Conservation (phyloP, 2,113 vertebrate species). For the Etia nguti region DNA sequence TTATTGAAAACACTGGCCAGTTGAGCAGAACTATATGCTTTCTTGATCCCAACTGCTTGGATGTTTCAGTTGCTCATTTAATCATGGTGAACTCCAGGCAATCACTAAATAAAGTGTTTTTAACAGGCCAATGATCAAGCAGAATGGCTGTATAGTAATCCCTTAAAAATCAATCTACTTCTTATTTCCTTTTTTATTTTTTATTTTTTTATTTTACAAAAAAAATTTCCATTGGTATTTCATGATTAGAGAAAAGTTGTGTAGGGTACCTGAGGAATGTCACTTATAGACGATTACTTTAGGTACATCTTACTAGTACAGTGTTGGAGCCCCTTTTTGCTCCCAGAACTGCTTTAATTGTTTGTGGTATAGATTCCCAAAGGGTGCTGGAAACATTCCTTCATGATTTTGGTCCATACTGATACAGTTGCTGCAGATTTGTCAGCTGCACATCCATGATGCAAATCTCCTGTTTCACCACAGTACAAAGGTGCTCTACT, state of each 20-base stretch:
- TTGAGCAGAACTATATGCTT: background rate
- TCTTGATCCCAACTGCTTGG: background rate
- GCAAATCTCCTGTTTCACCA: background rate
- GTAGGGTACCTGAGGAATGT: background rate
- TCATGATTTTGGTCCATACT: background rate
- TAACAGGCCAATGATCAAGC: background rate
- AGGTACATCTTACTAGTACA: background rate
- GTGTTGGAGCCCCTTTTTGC: background rate
- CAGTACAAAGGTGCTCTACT: background rate
- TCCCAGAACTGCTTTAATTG: background rate
- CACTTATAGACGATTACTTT: background rate
- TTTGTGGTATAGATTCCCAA: background rate
- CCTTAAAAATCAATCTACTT: fast-evolving
- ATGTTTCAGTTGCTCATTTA: background rate
- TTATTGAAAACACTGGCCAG: background rate
- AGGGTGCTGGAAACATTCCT: background rate
- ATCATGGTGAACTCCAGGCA: background rate
- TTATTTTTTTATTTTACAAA: background rate
- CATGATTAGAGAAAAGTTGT: background rate
- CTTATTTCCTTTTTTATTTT: background rate
- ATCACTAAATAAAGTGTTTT: background rate
- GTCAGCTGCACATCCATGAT: background rate
- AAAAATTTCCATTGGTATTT: background rate
- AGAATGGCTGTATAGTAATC: background rate
- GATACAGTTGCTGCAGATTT: background rate